Evolutionary conservation across 2,888 invertebrate species (phyloP).

Genomic region (Uloborus plumipes): DNA sequence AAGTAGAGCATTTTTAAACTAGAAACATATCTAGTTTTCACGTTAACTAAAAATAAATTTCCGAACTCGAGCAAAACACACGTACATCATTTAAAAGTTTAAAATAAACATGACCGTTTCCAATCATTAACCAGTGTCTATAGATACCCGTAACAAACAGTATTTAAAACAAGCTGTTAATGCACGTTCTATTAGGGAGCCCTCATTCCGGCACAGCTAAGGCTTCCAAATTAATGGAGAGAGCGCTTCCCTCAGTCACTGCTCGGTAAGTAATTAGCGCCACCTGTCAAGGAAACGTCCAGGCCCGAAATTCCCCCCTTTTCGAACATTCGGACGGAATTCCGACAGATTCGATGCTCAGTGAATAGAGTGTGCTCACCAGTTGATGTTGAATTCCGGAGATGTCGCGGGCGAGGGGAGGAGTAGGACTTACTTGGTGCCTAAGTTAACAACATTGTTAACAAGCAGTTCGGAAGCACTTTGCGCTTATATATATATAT

Average conservation of each 20-base stretch:
- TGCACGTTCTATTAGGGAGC: background rate
- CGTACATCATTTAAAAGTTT: too few relatives aligned
- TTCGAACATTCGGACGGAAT: background rate
- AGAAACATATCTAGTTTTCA: too few relatives aligned
- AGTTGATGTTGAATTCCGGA: background rate
- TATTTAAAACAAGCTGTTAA: too few relatives aligned
- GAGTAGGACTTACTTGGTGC: background rate
- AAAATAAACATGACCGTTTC: too few relatives aligned
- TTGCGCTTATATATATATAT: too few relatives aligned
- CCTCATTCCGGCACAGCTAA: conserved; percentile 12
- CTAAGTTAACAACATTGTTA: background rate
- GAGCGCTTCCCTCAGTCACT: conserved; percentile 24
- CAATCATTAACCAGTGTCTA: too few relatives aligned
- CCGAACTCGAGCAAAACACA: too few relatives aligned
- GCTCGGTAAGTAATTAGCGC: conserved; percentile 26
- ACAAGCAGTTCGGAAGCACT: background rate
- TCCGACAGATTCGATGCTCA: background rate
- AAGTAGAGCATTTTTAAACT: too few relatives aligned
- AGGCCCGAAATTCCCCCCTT: background rate
- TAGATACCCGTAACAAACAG: too few relatives aligned
- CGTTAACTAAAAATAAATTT: too few relatives aligned
- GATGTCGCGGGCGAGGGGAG: background rate
- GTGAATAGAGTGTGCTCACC: background rate
- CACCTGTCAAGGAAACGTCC: conserved; percentile 35
- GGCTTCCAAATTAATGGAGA: conserved; percentile 38